A percentile compares a stretch with the other conserved stretches of the same genome.
Evolutionary conservation across 2,797 vertebrate genomes (phyloP).

Genomic region (Poeciliopsis turneri): DNA sequence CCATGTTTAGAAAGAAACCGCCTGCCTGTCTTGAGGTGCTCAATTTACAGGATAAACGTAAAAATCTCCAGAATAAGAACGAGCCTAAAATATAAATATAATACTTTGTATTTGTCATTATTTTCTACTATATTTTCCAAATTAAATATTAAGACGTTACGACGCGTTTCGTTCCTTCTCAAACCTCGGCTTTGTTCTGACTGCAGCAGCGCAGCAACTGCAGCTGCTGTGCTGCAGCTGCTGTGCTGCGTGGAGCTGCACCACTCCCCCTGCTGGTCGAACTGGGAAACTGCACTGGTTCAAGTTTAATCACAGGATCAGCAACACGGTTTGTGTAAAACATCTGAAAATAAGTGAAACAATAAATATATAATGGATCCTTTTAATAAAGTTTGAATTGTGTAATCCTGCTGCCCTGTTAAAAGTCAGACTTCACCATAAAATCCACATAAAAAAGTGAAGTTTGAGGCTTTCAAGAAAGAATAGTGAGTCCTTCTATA

Average conservation of each 20-base stretch:
- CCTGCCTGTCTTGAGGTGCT: too few relatives aligned
- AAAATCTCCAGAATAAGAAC: too few relatives aligned
- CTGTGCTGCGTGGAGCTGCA: not conserved
- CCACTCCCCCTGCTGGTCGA: constrained; percentile 63
- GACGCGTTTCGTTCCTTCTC: not conserved
- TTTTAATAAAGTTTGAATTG: not conserved
- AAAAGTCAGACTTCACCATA: not conserved
- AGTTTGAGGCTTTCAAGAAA: not conserved
- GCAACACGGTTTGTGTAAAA: not conserved
- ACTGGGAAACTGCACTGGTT: constrained; percentile 36
- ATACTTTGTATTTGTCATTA: too few relatives aligned
- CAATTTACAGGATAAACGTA: too few relatives aligned
- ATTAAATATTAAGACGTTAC: not conserved
- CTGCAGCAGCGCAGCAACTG: not conserved
- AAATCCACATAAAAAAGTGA: not conserved
- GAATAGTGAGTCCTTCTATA: not conserved
- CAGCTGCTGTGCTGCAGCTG: constrained; percentile 24
- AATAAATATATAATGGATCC: not conserved
- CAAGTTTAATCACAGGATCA: not conserved
- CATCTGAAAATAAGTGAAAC: not conserved
- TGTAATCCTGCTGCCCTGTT: not conserved
- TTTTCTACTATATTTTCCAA: too few relatives aligned
- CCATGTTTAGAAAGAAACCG: too few relatives aligned
- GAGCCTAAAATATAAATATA: too few relatives aligned
- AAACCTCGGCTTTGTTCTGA: constrained; percentile 8